phyloP scores from a whole-genome alignment of 2,113 vertebrate genomes.

The Emydura subglobosa region DNA sequence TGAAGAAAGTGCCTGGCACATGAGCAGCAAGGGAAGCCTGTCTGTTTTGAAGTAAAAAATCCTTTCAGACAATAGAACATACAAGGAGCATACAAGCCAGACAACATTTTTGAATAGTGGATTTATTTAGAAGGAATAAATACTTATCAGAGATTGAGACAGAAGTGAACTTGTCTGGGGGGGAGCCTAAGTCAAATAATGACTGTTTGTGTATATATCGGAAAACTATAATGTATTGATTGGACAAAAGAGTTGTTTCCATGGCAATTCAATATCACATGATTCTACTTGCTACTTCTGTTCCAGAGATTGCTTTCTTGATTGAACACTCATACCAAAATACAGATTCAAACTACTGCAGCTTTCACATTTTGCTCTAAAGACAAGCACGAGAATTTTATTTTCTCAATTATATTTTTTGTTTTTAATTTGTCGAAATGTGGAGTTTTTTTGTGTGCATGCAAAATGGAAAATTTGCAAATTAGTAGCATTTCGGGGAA shows the following conservation, averaged over 20 bases:
- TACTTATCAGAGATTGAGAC: background rate
- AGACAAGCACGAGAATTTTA: background rate
- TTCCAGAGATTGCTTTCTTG: background rate
- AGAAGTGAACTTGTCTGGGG: background rate
- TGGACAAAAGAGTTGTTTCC: background rate
- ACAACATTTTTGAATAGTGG: background rate
- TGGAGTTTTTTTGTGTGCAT: background rate
- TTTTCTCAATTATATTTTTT: slow-evolving; percentile 6
- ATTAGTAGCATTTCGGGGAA: background rate
- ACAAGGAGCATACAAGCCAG: background rate
- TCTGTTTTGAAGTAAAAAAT: background rate
- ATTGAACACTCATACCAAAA: background rate
- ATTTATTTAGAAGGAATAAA: background rate
- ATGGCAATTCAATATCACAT: background rate
- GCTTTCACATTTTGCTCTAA: background rate
- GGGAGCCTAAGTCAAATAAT: background rate
- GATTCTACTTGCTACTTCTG: background rate
- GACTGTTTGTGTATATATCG: background rate
- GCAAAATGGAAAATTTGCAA: background rate
- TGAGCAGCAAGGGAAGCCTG: background rate
- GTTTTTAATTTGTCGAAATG: background rate
- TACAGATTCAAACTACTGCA: background rate
- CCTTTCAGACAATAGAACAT: background rate
- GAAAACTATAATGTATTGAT: background rate
- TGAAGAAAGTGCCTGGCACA: background rate